Evolutionary conservation across 2,888 invertebrate species (phyloP).

Genomic region (Orchestes rusci): DNA sequence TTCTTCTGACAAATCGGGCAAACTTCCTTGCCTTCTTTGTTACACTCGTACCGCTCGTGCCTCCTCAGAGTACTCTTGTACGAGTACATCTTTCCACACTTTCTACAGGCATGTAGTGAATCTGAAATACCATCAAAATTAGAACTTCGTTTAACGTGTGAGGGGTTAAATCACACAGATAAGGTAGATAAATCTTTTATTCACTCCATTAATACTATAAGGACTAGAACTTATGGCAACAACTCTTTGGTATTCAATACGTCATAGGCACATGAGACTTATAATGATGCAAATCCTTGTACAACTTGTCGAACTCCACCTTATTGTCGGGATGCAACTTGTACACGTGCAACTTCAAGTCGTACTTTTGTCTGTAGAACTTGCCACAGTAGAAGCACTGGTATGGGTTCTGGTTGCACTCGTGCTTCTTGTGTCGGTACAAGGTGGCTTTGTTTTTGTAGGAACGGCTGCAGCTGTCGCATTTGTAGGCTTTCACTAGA

Average conservation of each 20-base stretch:
- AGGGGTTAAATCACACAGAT: too few species aligned
- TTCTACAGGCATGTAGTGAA: conserved; percentile 26
- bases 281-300: conserved; percentile 20
- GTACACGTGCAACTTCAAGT: conserved; percentile 31
- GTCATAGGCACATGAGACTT: conserved; percentile 4
- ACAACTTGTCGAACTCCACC: conserved; percentile 19
- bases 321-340: conserved; percentile 28
- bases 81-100: conserved; percentile 53
- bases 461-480: conserved; percentile 20
- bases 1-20: conserved; percentile 62
- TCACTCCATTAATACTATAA: too few species aligned
- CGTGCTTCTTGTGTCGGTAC: conserved; percentile 55
- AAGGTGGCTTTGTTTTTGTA: conserved; percentile 26
- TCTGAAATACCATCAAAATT: background rate
- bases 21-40: conserved; percentile 22
- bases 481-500: conserved; percentile 11
- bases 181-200: too few species aligned
- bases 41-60: conserved; percentile 46
- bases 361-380: conserved; percentile 25
- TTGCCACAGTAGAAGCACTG: conserved; percentile 58
- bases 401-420: conserved; percentile 67
- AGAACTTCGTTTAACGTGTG: background rate
- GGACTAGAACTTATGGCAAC: too few species aligned
- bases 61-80: conserved; percentile 55
- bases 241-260: too few species aligned